phyloP scores from a whole-genome alignment of 2,113 vertebrate genomes.

The Ageneiosus marmoratus region DNA sequence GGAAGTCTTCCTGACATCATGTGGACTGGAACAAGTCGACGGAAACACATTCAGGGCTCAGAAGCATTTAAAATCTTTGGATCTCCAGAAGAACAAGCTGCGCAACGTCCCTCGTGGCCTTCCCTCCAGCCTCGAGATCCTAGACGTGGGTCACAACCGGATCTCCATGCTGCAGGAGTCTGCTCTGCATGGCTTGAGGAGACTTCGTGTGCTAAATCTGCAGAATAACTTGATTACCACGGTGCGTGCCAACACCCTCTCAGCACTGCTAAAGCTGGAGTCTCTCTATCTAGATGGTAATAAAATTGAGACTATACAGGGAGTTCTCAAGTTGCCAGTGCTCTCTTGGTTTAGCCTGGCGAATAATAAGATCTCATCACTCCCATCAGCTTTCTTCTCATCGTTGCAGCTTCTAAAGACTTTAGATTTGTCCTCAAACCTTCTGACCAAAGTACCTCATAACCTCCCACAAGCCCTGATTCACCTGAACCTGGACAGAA shows the following conservation, averaged over 20 bases:
- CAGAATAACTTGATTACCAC: conserved; percentile 74
- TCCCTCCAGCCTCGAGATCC: conserved; percentile 73
- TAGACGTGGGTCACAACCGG: conserved; percentile 77
- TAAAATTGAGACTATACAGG: conserved; percentile 67
- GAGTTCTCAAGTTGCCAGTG: conserved; percentile 65
- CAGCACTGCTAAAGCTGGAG: conserved; percentile 69
- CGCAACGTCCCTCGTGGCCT: conserved; percentile 69
- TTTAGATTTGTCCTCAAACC: conserved; percentile 77
- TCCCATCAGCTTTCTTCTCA: conserved; percentile 70
- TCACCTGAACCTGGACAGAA: conserved; percentile 78
- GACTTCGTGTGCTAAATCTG: conserved; percentile 75
- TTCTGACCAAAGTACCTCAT: conserved; percentile 70
- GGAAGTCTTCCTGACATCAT: conserved; percentile 76
- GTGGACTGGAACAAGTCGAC: conserved; percentile 77
- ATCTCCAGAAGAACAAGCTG: conserved; percentile 82
- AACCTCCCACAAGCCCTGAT: conserved; percentile 74
- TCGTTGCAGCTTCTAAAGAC: conserved; percentile 69
- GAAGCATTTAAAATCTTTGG: conserved; percentile 70
- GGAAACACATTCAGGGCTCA: conserved; percentile 73
- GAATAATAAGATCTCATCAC: conserved; percentile 70
- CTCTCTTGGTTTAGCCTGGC: conserved; percentile 73
- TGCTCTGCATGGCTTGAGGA: conserved; percentile 75
- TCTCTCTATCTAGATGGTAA: conserved; percentile 76
- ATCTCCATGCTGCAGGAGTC: conserved; percentile 67
- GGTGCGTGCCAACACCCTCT: conserved; percentile 62